These are phyloP conservation scores for Eucera pruinosa DNA, from an alignment of 2,888 invertebrate species.

Conservation along the genomic window DNA sequence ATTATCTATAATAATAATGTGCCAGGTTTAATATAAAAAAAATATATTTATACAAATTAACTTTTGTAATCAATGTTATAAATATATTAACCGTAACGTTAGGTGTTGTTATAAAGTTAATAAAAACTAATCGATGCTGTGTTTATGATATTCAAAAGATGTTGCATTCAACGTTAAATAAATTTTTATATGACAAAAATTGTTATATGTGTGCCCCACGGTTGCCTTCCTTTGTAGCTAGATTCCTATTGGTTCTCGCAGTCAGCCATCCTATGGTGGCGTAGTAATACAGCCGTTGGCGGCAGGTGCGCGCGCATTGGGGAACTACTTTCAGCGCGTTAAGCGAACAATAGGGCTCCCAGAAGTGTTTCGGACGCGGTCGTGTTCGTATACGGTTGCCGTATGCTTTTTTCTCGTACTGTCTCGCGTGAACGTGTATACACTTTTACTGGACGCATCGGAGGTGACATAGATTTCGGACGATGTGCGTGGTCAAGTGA, in stretches of 20 bases:
- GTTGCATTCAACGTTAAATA: background rate
- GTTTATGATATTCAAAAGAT: background rate
- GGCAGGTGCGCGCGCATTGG: slow-evolving; percentile 81
- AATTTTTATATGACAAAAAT: background rate
- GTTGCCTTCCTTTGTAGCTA: slow-evolving; percentile 52
- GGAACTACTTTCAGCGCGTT: slow-evolving; percentile 84
- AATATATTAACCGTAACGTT: background rate
- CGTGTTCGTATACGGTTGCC: slow-evolving; percentile 80
- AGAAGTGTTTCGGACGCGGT: slow-evolving; percentile 84
- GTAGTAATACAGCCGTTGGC: slow-evolving; percentile 74
- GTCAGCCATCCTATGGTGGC: slow-evolving; percentile 73
- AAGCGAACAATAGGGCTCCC: slow-evolving; percentile 83
- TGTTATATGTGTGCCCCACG: slow-evolving; percentile 32
- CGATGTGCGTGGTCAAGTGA: slow-evolving; percentile 76
- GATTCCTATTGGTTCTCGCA: slow-evolving; percentile 67
- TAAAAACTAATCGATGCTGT: background rate
- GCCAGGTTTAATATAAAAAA: background rate
- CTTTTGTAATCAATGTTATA: too few species aligned
- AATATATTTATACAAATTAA: background rate
- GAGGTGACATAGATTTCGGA: slow-evolving; percentile 63
- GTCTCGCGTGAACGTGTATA: slow-evolving; percentile 70
- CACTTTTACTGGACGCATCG: slow-evolving; percentile 64
- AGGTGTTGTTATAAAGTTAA: background rate
- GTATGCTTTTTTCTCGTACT: slow-evolving; percentile 74
- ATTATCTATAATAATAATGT: background rate